Base-by-base conservation (phyloP, 2,113 vertebrate genomes). In the Serinus canaria region DNA sequence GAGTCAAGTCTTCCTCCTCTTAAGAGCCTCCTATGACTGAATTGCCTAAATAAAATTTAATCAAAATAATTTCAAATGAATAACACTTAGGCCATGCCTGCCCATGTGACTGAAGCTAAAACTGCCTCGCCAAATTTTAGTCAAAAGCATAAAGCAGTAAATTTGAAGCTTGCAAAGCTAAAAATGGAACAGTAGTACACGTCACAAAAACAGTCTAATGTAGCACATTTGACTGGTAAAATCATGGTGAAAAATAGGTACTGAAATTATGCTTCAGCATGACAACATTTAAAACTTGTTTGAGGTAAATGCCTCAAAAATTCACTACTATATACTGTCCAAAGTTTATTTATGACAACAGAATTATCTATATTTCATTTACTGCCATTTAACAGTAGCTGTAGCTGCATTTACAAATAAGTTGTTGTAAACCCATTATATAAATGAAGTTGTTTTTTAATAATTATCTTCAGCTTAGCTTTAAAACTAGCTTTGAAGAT, bases 401-500 rank as follows among this genome's bases (percentile, higher is more conserved):
- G 60, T 39, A 87, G 53, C 15, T 92, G 33, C 43, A 84, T 73
- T 31, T 77, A 68, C 75, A 83, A 94, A 20, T 80, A 94, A 83
- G 64, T 41, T 78, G 35, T 24, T 60, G 49, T 22, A 81, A 96
- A 82, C 6, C 18, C 56, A 52, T 72, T 89, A 87, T 24, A 95
- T 64, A 95, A 96, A 94, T 83, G 31, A 87, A 85, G 59, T 52
- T 93, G 72, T 56, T 97, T 85, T 95, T 93, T 55, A 94, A 73
- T 31, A 63, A 75, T 70, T 76, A 52, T 79, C 11, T 83, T 94
- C 41, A 58, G 50, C 25, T 43, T 91, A 77, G 49, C 86, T 92
- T 95, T 94, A 96, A 95, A 95, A 90, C 82, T 92, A 74, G 43
- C 88, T 95, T 94, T 96, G 87, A 97, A 96, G 69, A 94, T 88